Conservation (phyloP, 2,797 vertebrate genomes). For the Coendou prehensilis region DNA sequence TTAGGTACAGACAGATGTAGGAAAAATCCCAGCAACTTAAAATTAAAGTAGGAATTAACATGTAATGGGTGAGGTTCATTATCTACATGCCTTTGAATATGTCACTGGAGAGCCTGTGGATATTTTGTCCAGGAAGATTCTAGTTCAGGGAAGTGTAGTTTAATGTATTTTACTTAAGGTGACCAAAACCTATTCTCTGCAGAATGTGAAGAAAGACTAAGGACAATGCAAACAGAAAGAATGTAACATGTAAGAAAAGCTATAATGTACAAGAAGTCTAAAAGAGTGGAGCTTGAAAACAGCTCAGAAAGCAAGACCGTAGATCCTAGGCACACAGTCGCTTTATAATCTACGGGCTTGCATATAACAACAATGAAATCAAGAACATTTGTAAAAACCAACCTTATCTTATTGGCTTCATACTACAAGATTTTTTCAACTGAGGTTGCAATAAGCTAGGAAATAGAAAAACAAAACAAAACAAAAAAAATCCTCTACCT, state of each 20-base stretch:
- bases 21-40: not conserved
- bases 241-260: no score
- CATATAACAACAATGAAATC: not conserved
- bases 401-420: not conserved
- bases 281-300: not conserved
- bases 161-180: not conserved
- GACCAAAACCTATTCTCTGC: not conserved
- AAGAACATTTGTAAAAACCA: constrained; percentile 9
- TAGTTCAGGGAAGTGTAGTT: not conserved
- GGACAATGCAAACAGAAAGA: not conserved
- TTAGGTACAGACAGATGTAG: not conserved
- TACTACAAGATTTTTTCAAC: not conserved
- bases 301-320: not conserved
- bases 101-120: not conserved
- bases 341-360: not conserved
- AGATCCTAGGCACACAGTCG: not conserved
- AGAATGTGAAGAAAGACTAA: not conserved
- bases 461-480: not conserved
- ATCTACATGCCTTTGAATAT: not conserved
- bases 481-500: not conserved
- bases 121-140: not conserved
- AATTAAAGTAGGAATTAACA: not conserved
- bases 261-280: not conserved
- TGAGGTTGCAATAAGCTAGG: not conserved
- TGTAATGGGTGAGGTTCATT: not conserved